Evolutionary conservation across 2,797 vertebrate genomes (phyloP).

Genomic region (Myotis pilosus): DNA sequence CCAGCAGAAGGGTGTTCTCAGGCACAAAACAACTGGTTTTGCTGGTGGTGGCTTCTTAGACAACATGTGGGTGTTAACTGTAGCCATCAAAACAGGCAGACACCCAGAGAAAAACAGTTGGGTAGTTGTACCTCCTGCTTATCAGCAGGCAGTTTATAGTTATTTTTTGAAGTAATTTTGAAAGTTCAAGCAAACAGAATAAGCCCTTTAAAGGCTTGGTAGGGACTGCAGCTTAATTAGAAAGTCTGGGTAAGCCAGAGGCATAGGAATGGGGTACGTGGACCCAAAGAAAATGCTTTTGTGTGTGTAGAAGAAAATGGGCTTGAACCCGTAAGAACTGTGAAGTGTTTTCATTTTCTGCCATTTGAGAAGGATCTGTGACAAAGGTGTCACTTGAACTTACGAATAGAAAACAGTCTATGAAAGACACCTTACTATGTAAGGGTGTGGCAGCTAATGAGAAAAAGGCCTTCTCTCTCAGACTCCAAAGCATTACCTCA

Average conservation of each 20-base stretch:
- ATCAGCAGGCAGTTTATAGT: conserved; percentile 73
- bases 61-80: conserved; percentile 16
- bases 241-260: conserved; percentile 64
- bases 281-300: conserved; percentile 49
- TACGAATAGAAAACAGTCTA: not conserved
- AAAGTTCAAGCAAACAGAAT: conserved; percentile 75
- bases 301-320: conserved; percentile 10
- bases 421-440: not conserved
- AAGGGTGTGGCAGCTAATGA: conserved; percentile 5
- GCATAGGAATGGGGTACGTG: conserved; percentile 35
- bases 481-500: conserved; percentile 36
- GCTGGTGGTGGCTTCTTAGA: conserved; percentile 58
- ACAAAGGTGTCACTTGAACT: not conserved
- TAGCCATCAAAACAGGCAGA: conserved; percentile 62
- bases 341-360: conserved; percentile 28
- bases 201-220: conserved; percentile 77
- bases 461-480: not conserved
- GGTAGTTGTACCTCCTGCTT: conserved; percentile 64
- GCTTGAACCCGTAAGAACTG: not conserved
- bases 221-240: conserved; percentile 74
- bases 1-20: not conserved
- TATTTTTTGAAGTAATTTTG: conserved; percentile 76
- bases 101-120: conserved; percentile 52
- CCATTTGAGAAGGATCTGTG: not conserved
- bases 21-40: conserved; percentile 19